Evolutionary conservation across 2,113 vertebrate genomes (phyloP), one percentile per base, ranked within the genome.

Genomic region (Saguinus midas): DNA sequence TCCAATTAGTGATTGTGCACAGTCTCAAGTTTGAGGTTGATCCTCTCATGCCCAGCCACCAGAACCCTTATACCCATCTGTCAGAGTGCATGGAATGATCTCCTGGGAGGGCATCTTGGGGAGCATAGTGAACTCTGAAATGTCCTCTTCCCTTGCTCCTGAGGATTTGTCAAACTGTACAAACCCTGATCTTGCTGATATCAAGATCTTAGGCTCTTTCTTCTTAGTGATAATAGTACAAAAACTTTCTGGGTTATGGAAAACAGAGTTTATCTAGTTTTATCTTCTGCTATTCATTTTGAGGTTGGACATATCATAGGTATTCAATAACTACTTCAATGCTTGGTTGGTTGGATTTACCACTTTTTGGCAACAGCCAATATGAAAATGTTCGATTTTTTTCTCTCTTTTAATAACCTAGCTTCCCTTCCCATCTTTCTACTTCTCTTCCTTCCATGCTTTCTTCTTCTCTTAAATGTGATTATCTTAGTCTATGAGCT

Each of bases 161-260:
- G 45, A 79, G 57, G 4, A 64, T 43, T 87, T 43, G 66, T 40
- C 64, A 66, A 52, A 89, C 14, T 75, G 27, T 5, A 45, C 12
- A 84, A 78, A 87, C n/a, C 11, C 23, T 83, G 43, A 40, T 18
- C 16, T 80, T 91, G 87, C 50, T 87, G 11, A 11, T 45, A 50
- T 48, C 58, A 75, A 89, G 40, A 58, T 89, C n/a, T 96, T 93
- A 14, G 61, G 25, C 32, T 87, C 25, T 93, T 92, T 84, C 57
- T 79, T 84, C 57, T 79, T n/a, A 91, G 48, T 50, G 76, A 55
- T 55, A 72, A 18, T 73, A 57, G 32, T 76, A 1, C 25, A 80
- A 27, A 73, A 89, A n/a, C 20, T 16, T 64, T 40, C 55, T 84
- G 14, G n/a, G 17, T 68, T 37, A 35, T 66, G 57, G 13, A 70